Conservation (phyloP, 2,888 invertebrate genomes). For the Lacanobia wlatinum region DNA sequence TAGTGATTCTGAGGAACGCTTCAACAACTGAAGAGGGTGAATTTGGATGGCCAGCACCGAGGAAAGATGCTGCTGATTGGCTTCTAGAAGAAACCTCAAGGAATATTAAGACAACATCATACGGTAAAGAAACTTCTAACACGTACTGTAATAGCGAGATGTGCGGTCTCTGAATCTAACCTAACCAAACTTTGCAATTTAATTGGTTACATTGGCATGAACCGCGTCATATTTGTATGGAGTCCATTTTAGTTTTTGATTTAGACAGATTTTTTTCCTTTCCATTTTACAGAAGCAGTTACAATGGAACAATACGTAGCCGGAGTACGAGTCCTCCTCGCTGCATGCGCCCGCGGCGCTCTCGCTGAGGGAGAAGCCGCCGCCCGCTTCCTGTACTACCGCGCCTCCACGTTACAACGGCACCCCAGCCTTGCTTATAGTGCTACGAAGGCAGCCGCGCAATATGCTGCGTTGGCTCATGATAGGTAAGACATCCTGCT, state of each 20-base stretch:
- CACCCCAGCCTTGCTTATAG: constrained; percentile 91
- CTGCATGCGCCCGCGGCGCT: constrained; percentile 91
- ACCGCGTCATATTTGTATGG: background rate
- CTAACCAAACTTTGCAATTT: too few species aligned
- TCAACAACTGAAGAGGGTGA: constrained; percentile 93
- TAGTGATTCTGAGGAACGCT: constrained; percentile 90
- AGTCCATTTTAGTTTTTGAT: background rate
- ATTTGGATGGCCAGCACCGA: constrained; percentile 92
- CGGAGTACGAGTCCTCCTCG: constrained; percentile 90
- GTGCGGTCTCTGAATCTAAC: too few species aligned
- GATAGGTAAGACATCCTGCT: constrained; percentile 81
- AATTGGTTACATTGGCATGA: too few species aligned
- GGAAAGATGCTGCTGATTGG: constrained; percentile 92
- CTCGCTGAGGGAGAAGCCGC: constrained; percentile 92
- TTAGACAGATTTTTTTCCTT: too few species aligned
- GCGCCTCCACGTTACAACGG: constrained; percentile 92
- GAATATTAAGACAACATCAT: constrained; percentile 90
- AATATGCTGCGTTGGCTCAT: constrained; percentile 91
- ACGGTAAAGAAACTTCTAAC: constrained; percentile 73
- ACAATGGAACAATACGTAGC: constrained; percentile 92
- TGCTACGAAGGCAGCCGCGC: constrained; percentile 91
- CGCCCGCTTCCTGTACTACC: constrained; percentile 92
- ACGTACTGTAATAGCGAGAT: too few species aligned
- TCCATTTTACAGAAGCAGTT: constrained; percentile 80
- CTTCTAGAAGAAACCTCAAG: constrained; percentile 91